Evolutionary conservation across 53 echinoderm and acorn worm genomes (phyloP), one percentile per base, ranked within the genome.

Genomic region (Stichopus horrens): DNA sequence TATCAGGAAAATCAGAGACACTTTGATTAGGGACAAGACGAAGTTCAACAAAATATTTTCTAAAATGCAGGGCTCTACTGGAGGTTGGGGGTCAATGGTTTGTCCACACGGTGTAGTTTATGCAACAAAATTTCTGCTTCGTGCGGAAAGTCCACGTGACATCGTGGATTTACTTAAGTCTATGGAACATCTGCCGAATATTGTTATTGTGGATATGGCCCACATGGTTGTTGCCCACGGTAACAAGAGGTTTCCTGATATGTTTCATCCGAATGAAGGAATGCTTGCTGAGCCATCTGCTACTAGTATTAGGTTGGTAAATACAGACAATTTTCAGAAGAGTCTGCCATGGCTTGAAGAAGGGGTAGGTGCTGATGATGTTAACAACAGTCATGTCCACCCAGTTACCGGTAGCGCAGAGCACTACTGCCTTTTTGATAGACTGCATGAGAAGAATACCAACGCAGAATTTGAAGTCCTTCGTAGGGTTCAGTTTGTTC

Each of bases 121-220:
- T 55, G 88, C 74, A 9, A 21, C 8, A 10, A 88, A 76, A 23
- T 74, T 88, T 57, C 5, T 5, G 4, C 8, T 76, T 9, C 54
- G 57, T 5, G 88, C 58, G 4, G 88, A 76, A 16, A 88, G 88
- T 71, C 88, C 88, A 5, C 23, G 88, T 13, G 88, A 88, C 55
- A 14, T 76, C 7, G 23, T 88, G 8, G 88, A 88, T 58, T 51
- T 87, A 16, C 4, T 88, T 56, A 21, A 57, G 52, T 88, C 88
- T 16, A 88, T 88, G 75, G 51, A 88, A 76, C 13, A 88, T 23
- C 5, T 76, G 5, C 77, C 88, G 7, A 88, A 88, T 88, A 58
- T 76, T 21, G 88, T 88, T 0, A 76, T 88, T 56, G 88, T 88
- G 8, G 77, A 88, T 21, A 88, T 88, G 77, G 88, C 88, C 5